Percentiles rank a stretch among this genome's conserved stretches.
These are phyloP conservation scores for Eilema depressum DNA, from an alignment of 2,888 invertebrate species.

Conservation along the genomic window DNA sequence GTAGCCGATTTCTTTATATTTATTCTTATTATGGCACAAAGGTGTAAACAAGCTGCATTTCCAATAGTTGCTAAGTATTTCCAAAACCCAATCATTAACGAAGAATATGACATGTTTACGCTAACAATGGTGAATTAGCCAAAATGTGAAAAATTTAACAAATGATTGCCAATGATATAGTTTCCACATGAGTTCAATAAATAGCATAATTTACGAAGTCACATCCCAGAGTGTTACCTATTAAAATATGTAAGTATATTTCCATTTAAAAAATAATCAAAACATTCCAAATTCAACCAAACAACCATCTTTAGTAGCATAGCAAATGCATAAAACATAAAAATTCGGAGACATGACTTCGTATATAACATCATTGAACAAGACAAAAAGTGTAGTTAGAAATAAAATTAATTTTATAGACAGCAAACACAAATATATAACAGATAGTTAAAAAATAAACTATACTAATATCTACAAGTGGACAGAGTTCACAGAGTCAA, in stretches of 20 bases:
- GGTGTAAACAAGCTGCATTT: too few species aligned
- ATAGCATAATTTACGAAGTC: background rate
- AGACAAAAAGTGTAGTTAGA: background rate
- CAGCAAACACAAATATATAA: constrained; percentile 31
- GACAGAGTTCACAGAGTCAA: constrained; percentile 79
- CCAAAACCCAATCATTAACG: too few species aligned
- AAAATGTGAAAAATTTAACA: background rate
- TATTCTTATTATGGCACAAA: too few species aligned
- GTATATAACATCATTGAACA: background rate
- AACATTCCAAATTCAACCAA: background rate
- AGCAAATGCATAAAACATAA: background rate
- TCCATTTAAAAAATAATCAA: background rate
- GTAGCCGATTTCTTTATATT: too few species aligned
- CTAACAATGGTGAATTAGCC: background rate
- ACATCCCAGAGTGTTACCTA: background rate
- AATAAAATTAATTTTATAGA: background rate
- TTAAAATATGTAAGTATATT: background rate
- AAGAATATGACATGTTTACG: too few species aligned
- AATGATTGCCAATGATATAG: background rate
- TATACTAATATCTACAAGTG: constrained; percentile 74
- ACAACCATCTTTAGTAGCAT: too few species aligned
- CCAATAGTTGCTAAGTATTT: too few species aligned
- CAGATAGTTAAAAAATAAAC: constrained; percentile 45
- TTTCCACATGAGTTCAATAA: background rate
- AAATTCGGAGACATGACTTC: background rate